Percentiles rank a stretch among this genome's conserved stretches.
These are phyloP conservation scores for Euthynnus affinis DNA, from an alignment of 2,797 vertebrate species.

Conservation along the genomic window DNA sequence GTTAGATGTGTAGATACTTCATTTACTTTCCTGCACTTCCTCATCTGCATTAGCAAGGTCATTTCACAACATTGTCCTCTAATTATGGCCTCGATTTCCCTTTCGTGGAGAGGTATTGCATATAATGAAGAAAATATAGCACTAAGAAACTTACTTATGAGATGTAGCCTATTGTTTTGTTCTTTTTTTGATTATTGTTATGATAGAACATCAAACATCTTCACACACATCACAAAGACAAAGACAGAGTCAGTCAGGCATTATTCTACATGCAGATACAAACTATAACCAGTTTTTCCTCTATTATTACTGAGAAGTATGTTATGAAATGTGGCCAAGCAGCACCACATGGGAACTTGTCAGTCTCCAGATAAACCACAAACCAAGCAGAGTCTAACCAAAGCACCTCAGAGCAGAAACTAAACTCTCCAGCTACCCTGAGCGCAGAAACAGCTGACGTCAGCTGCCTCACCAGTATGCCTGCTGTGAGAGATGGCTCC, in stretches of 20 bases:
- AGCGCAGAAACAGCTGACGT: constrained; percentile 55
- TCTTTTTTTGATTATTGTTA: not conserved
- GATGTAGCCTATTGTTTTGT: not conserved
- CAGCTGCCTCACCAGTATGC: constrained; percentile 50
- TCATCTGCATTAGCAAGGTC: constrained; percentile 50
- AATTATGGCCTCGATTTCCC: constrained; percentile 6
- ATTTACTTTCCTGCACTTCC: constrained; percentile 39
- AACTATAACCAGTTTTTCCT: not conserved
- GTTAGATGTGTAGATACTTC: constrained; percentile 23
- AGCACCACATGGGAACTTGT: constrained; percentile 23
- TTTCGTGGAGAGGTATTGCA: constrained; percentile 9
- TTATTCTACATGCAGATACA: not conserved
- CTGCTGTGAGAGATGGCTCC: constrained; percentile 39
- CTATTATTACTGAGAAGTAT: constrained; percentile 10
- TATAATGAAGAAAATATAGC: constrained; percentile 19
- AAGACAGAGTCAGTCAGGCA: not conserved
- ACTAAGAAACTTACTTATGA: not conserved
- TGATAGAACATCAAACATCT: not conserved
- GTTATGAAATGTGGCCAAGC: constrained; percentile 17
- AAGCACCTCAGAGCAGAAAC: constrained; percentile 44
- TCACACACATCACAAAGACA: not conserved
- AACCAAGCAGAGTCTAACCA: constrained; percentile 37
- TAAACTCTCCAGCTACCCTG: constrained; percentile 43
- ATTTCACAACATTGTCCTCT: constrained; percentile 28
- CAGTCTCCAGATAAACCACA: constrained; percentile 36